These are phyloP conservation scores for Beroe forskalii DNA, from an alignment of 37 sponge, comb jelly and placozoan genomes.

Conservation along the genomic window DNA sequence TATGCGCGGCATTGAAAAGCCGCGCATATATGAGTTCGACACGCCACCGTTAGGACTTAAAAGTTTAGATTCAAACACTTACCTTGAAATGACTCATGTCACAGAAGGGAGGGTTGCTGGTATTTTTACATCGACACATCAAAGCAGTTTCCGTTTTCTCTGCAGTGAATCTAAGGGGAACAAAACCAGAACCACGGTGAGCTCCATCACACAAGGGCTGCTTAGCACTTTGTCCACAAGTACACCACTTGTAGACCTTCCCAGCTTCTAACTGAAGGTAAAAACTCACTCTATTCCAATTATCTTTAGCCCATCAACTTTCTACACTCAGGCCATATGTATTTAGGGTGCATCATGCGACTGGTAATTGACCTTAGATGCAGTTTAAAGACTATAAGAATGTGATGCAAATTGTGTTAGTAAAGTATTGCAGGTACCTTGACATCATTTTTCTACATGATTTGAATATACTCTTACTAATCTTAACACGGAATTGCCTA, in stretches of 20 bases:
- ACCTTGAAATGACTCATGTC: slow-evolving; percentile 45
- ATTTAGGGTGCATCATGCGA: no score
- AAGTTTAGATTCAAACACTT: neutral
- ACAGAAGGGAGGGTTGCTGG: neutral
- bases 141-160: slow-evolving; percentile 13
- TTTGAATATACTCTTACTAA: neutral
- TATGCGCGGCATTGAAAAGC: no score
- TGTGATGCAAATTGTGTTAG: no score
- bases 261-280: slow-evolving; percentile 16
- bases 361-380: no score
- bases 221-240: slow-evolving; percentile 3
- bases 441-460: neutral
- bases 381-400: no score
- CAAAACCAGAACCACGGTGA: neutral
- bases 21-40: no score
- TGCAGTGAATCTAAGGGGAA: neutral
- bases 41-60: no score
- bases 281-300: neutral
- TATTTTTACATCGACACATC: slow-evolving; percentile 25
- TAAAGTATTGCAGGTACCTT: no score
- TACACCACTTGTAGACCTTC: slow-evolving; percentile 11
- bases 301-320: neutral
- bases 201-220: slow-evolving; percentile 54
- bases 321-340: neutral
- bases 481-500: no score